phyloP scores from a whole-genome alignment of 2,797 vertebrate genomes.

The Fistularia commersonii region DNA sequence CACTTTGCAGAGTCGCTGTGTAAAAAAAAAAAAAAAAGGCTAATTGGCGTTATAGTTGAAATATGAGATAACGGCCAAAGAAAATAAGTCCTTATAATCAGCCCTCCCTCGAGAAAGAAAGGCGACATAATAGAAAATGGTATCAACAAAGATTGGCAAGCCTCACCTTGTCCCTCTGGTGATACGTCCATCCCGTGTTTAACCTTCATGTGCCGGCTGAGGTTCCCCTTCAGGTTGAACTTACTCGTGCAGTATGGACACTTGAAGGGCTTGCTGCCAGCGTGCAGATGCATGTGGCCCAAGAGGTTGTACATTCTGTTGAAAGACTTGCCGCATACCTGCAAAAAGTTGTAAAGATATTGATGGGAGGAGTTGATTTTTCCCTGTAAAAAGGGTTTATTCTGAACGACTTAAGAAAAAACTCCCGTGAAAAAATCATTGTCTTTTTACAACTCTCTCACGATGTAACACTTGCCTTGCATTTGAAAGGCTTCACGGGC shows the following conservation, averaged over 20 bases:
- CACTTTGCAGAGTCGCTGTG: too few species aligned
- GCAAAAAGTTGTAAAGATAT: slow-evolving; percentile 4
- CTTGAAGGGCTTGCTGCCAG: slow-evolving; percentile 97
- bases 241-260: slow-evolving; percentile 98
- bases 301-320: slow-evolving; percentile 99
- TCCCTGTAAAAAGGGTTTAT: too few species aligned
- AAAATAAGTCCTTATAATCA: too few species aligned
- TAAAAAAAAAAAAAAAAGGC: not conserved
- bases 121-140: not conserved
- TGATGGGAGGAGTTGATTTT: not conserved
- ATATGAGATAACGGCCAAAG: not conserved
- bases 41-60: not conserved
- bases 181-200: slow-evolving; percentile 96
- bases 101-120: not conserved
- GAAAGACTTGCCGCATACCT: slow-evolving; percentile 98
- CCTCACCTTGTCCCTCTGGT: slow-evolving; percentile 90
- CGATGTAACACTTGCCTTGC: slow-evolving; percentile 80
- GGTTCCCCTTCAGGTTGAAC: slow-evolving; percentile 98
- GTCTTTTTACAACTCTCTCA: too few species aligned
- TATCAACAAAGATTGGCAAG: not conserved
- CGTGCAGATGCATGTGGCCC: slow-evolving; percentile 97
- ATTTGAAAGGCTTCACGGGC: slow-evolving; percentile 95
- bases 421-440: too few species aligned
- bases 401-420: too few species aligned
- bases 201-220: slow-evolving; percentile 98